Evolutionary conservation across 2,113 vertebrate species (phyloP).

Genomic region (Ciconia maguari): DNA sequence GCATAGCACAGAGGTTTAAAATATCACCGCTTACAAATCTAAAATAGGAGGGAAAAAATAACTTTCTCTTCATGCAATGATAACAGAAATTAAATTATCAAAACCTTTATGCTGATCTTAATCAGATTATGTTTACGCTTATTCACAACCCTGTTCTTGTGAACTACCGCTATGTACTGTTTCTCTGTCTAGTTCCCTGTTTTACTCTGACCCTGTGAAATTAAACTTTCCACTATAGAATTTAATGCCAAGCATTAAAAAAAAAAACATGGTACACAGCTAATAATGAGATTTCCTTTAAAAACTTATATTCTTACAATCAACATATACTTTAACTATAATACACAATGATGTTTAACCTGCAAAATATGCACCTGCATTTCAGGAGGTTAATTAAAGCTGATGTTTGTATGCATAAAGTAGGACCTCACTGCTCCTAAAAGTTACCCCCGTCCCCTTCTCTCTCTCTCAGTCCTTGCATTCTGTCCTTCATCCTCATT

Average conservation of each 20-base stretch:
- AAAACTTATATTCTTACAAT: neutral
- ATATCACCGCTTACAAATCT: neutral
- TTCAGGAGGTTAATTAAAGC: neutral
- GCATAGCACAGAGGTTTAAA: neutral
- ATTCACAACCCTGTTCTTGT: accelerated
- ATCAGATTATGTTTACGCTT: neutral
- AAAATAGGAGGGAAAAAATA: neutral
- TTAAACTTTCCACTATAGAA: neutral
- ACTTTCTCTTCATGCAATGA: neutral
- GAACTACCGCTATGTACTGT: neutral
- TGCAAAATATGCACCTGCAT: neutral
- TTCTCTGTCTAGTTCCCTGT: neutral
- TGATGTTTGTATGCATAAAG: neutral
- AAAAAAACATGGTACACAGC: neutral
- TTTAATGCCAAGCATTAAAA: neutral
- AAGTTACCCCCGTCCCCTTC: neutral
- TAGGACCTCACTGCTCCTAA: neutral
- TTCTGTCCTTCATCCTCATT: neutral
- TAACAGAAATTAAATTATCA: neutral
- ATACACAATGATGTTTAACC: neutral
- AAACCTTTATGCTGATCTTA: neutral
- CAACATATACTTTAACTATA: neutral
- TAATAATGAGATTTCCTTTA: neutral
- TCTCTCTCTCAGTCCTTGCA: neutral
- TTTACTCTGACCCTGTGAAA: neutral